A percentile compares a stretch with the other conserved stretches of the same genome.
Evolutionary conservation across 2,888 invertebrate genomes (phyloP).

Genomic region (Eupithecia exiguata): DNA sequence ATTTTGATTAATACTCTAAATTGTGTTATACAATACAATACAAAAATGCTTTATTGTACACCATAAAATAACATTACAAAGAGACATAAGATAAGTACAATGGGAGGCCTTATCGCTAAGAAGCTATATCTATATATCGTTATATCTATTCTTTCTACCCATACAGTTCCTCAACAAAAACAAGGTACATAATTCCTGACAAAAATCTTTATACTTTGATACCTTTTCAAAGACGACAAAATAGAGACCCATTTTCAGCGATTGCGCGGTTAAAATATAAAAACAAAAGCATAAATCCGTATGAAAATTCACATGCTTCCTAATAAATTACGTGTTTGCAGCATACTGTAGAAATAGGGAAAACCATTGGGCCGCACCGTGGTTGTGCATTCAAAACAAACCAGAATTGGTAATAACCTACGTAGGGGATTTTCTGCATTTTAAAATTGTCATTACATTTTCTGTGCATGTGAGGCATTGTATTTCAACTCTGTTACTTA

Average conservation of each 20-base stretch:
- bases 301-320: constrained; percentile 13
- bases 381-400: background rate
- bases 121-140: too few species aligned
- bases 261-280: constrained; percentile 5
- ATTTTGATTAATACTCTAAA: too few species aligned
- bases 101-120: too few species aligned
- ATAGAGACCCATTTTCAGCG: constrained; percentile 2
- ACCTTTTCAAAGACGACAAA: background rate
- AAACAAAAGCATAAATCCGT: constrained; percentile 1
- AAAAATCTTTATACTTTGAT: background rate
- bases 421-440: background rate
- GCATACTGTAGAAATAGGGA: background rate
- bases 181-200: background rate
- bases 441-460: background rate
- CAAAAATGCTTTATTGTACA: too few species aligned
- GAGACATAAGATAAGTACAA: too few species aligned
- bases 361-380: background rate
- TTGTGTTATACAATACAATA: too few species aligned
- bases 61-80: too few species aligned
- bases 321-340: constrained; percentile 17
- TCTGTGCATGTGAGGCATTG: too few species aligned
- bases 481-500: too few species aligned
- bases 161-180: background rate
- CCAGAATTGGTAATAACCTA: background rate
- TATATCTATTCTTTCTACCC: too few species aligned